Evolutionary conservation across 2,888 invertebrate genomes (phyloP), one percentile per base, ranked within the genome.

Genomic region (Drosophila ustulata): DNA sequence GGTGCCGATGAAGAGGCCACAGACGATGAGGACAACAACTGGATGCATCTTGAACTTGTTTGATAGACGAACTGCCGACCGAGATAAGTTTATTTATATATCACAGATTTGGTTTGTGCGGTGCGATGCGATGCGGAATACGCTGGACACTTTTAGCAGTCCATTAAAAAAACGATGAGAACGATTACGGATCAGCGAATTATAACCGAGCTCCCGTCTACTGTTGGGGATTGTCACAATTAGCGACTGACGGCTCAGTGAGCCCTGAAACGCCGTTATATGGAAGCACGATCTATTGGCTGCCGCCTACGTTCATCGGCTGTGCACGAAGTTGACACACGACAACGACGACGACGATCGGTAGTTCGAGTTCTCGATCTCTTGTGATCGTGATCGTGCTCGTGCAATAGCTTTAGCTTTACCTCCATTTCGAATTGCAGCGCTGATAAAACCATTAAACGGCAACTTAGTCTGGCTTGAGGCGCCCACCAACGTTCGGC

Each of bases 211-310:
- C 53, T 49, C n/a, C 47, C 53, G 61, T 55, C 43, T 50, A 23
- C 45, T 55, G 59, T 75, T 55, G 59, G 73, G 69, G 64, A 55
- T 73, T 55, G 66, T 67, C 78, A 62, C 75, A 88, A 78, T 72
- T 82, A 74, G 62, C 85, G 78, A 85, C 85, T 85, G 80, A 75
- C 71, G 57, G 49, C 77, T 67, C 66, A 52, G 47, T 30, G n/a
- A 39, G 75, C 79, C 56, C 72, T 64, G 67, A 75, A 80, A 72
- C 80, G 67, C 88, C 77, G 82, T 85, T 85, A 84, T 85, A 85
- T 85, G 74, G 71, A 43, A 30, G 46, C 52, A 53, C 79, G 75
- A 70, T 37, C 39, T 26, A 13, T 49, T 61, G n/a, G 9, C 51
- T 43, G 9, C 50, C 28, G 37, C 37, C 58, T 28, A 9, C 45